Evolutionary conservation across 1,140 invertebrate genomes (phyloP).

Genomic region (Lucilia sericata): DNA sequence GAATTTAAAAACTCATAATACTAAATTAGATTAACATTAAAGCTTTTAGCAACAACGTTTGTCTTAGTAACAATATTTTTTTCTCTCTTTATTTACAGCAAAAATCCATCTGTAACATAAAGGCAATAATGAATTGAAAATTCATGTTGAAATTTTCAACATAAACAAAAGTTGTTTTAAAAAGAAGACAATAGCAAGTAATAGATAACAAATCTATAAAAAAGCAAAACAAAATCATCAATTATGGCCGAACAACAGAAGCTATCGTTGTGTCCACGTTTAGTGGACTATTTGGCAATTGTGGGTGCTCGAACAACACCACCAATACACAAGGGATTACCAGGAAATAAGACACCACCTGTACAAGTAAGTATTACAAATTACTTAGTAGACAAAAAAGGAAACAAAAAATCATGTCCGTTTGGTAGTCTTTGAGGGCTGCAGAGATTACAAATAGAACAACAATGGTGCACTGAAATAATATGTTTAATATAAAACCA

Average conservation of each 20-base stretch:
- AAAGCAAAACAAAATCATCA: neutral
- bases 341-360: constrained; percentile 75
- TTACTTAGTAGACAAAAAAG: no score
- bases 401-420: no score
- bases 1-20: no score
- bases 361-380: constrained; percentile 75
- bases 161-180: neutral
- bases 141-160: constrained; percentile 10
- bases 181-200: neutral
- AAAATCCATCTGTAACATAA: neutral
- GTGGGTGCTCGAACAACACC: constrained; percentile 86
- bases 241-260: constrained; percentile 73
- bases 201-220: neutral
- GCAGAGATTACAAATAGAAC: no score
- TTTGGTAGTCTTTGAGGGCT: no score
- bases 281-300: constrained; percentile 96
- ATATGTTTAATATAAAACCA: no score
- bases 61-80: neutral
- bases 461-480: no score
- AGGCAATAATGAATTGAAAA: constrained; percentile 19
- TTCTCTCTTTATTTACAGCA: neutral
- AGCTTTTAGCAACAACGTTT: no score
- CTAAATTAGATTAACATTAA: no score
- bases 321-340: constrained; percentile 71
- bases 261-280: constrained; percentile 83